Base-by-base conservation (phyloP, 1,140 invertebrate genomes). In the Microplitis demolitor region DNA sequence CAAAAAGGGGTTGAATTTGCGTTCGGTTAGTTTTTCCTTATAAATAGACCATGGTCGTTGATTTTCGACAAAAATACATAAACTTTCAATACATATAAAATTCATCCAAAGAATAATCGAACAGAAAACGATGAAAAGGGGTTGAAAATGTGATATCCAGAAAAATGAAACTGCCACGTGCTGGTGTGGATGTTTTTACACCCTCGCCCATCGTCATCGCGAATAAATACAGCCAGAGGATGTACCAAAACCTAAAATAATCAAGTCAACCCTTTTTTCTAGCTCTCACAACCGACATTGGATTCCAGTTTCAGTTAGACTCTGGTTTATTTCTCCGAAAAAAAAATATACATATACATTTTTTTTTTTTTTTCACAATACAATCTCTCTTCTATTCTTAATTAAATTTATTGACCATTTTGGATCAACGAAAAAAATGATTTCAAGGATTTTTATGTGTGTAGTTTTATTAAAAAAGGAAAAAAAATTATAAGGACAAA, bases 371-470 rank as follows among this genome's bases (percentile, higher is more conserved):
- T 61, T 37, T 13, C 56, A 31, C n/a, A 35, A 50, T 37, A 50
- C 37, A 56, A 14, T 14, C 53, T 14, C 53, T 5, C n/a, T 5
- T 54, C 53, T 11, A 45, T 45, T 45, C 39, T 45, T 45, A 45
- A 45, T 45, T 64, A 51, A 54, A 67, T 67, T 67, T 51, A 67
- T 67, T 53, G 31, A 53, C 51, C 45, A 67, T 67, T 33, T 16
- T 45, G n/a, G 33, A 13, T 45, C 16, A 51, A 6, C 14, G n/a
- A 56, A 56, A 54, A 54, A 56, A 14, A 56, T 56, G n/a, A 16
- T 16, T 56, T 13, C 5, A 56, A 16, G n/a, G 24, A 24, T 24
- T 24, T 24, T 56, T 24, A 13, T 13, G 39, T 45, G 39, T 45
- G 39, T 45, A 45, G 6, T 45, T 45, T 45, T 45, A 45, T 13